phyloP scores from a whole-genome alignment of 1,140 invertebrate species.

The Hermatobates lingyangjiaoensis region DNA sequence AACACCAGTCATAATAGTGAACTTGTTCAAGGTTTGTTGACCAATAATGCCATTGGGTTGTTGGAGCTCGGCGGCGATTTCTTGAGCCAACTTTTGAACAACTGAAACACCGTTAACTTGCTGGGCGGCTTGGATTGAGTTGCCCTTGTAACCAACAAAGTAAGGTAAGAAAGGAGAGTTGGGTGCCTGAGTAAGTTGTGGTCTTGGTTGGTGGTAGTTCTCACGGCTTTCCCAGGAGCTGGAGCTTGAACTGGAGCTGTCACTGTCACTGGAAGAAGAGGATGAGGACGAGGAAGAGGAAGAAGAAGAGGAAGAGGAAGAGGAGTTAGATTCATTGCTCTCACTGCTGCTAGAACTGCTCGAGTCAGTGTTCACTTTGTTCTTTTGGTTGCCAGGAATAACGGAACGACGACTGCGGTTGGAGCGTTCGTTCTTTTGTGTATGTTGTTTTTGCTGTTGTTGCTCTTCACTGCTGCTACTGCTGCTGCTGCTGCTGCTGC shows the following conservation, averaged over 20 bases:
- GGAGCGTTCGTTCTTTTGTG: no score
- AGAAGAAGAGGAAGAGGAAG: slow-evolving; percentile 9
- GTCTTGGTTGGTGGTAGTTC: slow-evolving; percentile 24
- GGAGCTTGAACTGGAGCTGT: slow-evolving; percentile 16
- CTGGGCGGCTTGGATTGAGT: slow-evolving; percentile 22
- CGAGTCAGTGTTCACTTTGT: slow-evolving; percentile 1
- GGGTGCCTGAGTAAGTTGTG: slow-evolving; percentile 25
- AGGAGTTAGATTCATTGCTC: slow-evolving; percentile 4
- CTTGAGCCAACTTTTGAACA: slow-evolving; percentile 27
- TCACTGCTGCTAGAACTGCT: not conserved
- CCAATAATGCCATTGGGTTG: slow-evolving; percentile 31
- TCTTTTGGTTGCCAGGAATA: not conserved
- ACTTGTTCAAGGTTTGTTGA: slow-evolving; percentile 35
- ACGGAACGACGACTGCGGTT: slow-evolving; percentile 2
- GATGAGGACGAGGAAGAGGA: slow-evolving; percentile 3
- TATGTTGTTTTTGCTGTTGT: slow-evolving; percentile 1
- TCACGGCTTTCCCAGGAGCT: slow-evolving; percentile 13
- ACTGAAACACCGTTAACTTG: slow-evolving; percentile 23
- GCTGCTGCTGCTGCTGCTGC: slow-evolving; percentile 3
- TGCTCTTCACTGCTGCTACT: not conserved
- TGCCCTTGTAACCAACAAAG: slow-evolving; percentile 31
- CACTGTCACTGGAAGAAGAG: not conserved
- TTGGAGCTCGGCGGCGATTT: slow-evolving; percentile 35
- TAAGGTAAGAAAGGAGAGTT: slow-evolving; percentile 27
- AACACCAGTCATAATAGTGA: slow-evolving; percentile 31